Evolutionary conservation across 2,888 invertebrate genomes (phyloP).

Genomic region (Fragum whitleyi): DNA sequence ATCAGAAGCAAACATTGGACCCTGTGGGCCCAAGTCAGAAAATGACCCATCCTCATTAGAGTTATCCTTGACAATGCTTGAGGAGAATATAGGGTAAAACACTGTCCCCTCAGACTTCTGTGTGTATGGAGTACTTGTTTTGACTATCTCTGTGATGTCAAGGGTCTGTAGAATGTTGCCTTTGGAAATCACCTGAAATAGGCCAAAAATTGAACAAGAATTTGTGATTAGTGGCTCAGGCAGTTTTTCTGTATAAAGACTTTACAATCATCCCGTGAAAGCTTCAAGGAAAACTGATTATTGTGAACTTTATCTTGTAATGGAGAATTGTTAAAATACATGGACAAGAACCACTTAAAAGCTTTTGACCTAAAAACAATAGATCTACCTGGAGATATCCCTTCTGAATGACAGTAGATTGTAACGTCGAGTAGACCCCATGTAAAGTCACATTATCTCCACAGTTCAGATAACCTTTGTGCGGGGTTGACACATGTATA

Average conservation of each 20-base stretch:
- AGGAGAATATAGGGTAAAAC: constrained; percentile 14
- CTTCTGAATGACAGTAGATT: constrained; percentile 15
- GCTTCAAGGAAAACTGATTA: too few relatives aligned
- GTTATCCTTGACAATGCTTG: neutral
- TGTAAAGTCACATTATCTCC: constrained; percentile 42
- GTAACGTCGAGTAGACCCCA: constrained; percentile 38
- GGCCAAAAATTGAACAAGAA: too few relatives aligned
- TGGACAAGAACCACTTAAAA: too few relatives aligned
- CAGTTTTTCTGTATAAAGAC: too few relatives aligned
- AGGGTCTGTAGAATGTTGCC: constrained; percentile 46
- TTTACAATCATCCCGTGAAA: too few relatives aligned
- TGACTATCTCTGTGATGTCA: constrained; percentile 37
- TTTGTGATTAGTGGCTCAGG: too few relatives aligned
- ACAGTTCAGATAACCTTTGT: constrained; percentile 31
- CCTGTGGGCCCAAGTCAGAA: constrained; percentile 5
- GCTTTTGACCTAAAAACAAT: too few relatives aligned
- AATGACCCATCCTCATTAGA: neutral
- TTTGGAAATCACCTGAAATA: constrained; percentile 55
- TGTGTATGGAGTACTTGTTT: constrained; percentile 29
- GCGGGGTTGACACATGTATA: constrained; percentile 30
- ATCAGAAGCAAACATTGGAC: neutral
- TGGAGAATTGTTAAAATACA: too few relatives aligned
- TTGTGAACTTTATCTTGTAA: too few relatives aligned
- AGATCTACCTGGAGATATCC: constrained; percentile 24
- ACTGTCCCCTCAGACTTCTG: constrained; percentile 36